phyloP scores from a whole-genome alignment of 2,797 vertebrate genomes.

The Loris lydekkerianus region DNA sequence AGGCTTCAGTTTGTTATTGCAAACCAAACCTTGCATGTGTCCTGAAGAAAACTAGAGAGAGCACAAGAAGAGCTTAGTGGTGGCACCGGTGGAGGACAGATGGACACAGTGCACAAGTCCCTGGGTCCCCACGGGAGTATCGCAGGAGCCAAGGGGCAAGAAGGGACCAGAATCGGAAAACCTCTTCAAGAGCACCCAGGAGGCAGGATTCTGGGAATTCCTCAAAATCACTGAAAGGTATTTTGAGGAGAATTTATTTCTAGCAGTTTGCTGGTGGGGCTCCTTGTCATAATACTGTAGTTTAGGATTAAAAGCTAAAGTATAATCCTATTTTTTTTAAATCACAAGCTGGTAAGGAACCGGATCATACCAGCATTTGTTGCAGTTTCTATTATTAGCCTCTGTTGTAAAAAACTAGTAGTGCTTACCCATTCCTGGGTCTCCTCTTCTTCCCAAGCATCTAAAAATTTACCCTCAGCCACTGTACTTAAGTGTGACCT shows the following conservation, averaged over 20 bases:
- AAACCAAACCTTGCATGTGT: not conserved
- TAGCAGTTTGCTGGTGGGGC: not conserved
- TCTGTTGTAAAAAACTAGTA: not conserved
- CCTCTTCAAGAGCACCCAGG: not conserved
- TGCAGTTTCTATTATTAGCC: not conserved
- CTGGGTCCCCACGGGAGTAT: not conserved
- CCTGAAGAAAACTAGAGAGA: not conserved
- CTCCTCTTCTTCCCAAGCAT: not conserved
- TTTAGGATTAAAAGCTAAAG: slow-evolving; percentile 43
- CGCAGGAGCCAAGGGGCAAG: not conserved
- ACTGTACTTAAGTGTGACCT: rapidly evolving
- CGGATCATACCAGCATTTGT: not conserved
- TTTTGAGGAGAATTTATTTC: not conserved
- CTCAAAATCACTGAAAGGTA: not conserved
- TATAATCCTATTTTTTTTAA: not conserved
- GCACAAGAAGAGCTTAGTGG: not conserved
- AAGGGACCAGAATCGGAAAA: not conserved
- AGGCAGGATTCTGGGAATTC: not conserved
- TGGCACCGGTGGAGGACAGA: rapidly evolving
- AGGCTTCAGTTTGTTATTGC: not conserved
- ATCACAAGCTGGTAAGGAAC: slow-evolving; percentile 21
- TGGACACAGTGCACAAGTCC: not conserved
- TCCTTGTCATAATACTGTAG: not conserved
- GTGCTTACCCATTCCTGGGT: not conserved
- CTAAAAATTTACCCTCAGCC: not conserved